Conservation (phyloP, 1,140 invertebrate genomes). For the Littorina saxatilis region DNA sequence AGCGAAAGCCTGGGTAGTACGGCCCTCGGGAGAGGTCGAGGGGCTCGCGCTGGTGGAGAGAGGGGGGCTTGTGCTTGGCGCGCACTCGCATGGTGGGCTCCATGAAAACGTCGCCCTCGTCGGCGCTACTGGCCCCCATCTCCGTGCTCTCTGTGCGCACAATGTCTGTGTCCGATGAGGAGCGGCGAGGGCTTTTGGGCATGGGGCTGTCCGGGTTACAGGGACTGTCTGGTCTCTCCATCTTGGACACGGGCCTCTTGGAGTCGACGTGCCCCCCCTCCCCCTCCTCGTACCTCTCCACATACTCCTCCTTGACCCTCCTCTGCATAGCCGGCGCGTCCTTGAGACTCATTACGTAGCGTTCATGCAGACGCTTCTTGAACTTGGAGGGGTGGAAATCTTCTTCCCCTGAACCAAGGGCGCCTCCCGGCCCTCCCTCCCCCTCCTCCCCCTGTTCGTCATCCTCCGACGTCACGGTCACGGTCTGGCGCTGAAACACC, state of each 20-base stretch:
- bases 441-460: constrained; percentile 17
- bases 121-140: constrained; percentile 43
- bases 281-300: background rate
- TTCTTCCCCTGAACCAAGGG: constrained; percentile 8
- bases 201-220: constrained; percentile 25
- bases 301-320: constrained; percentile 35
- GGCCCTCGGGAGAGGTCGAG: constrained; percentile 50
- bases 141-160: constrained; percentile 38
- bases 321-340: background rate
- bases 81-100: constrained; percentile 36
- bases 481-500: constrained; percentile 30
- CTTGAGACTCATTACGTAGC: constrained; percentile 50
- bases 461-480: constrained; percentile 16
- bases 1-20: constrained; percentile 18
- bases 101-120: constrained; percentile 60
- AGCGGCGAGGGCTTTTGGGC: constrained; percentile 37
- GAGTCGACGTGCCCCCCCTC: background rate
- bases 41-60: constrained; percentile 46
- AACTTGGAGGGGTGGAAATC: constrained; percentile 49
- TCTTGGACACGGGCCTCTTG: constrained; percentile 29
- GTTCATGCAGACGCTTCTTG: constrained; percentile 54
- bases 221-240: constrained; percentile 37
- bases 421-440: background rate
- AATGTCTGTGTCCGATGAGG: constrained; percentile 46
- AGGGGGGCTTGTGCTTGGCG: constrained; percentile 36